Conservation (phyloP, 2,888 invertebrate genomes). For the Melanophora roralis region DNA sequence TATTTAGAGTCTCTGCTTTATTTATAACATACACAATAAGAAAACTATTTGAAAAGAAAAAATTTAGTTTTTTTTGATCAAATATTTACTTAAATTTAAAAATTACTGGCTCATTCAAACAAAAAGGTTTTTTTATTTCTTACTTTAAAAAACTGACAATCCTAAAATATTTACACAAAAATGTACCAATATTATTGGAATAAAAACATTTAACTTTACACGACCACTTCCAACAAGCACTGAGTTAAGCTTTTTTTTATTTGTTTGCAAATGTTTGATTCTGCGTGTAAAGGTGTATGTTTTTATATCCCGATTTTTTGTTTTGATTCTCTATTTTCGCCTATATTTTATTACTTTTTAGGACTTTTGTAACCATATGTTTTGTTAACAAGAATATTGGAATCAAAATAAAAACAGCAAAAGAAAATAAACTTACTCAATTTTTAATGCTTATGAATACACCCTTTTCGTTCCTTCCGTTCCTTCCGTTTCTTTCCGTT, state of each 20-base stretch:
- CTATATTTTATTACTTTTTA: neutral
- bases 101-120: no score
- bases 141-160: neutral
- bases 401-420: constrained; percentile 57
- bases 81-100: no score
- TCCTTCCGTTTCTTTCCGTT: neutral
- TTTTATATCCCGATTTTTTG: neutral
- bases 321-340: constrained; percentile 33
- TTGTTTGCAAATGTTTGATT: neutral
- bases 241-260: no score
- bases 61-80: no score
- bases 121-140: neutral
- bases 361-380: neutral
- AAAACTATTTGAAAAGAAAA: no score
- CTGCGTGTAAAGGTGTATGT: neutral
- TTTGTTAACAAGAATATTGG: constrained; percentile 23
- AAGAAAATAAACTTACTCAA: constrained; percentile 49
- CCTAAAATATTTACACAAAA: no score
- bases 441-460: neutral
- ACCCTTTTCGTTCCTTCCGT: neutral
- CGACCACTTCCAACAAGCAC: no score
- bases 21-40: no score
- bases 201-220: no score
- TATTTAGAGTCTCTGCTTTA: no score
- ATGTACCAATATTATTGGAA: no score